Base-by-base conservation (phyloP, 2,797 vertebrate genomes). In the Paratrypauchen microcephalus region DNA sequence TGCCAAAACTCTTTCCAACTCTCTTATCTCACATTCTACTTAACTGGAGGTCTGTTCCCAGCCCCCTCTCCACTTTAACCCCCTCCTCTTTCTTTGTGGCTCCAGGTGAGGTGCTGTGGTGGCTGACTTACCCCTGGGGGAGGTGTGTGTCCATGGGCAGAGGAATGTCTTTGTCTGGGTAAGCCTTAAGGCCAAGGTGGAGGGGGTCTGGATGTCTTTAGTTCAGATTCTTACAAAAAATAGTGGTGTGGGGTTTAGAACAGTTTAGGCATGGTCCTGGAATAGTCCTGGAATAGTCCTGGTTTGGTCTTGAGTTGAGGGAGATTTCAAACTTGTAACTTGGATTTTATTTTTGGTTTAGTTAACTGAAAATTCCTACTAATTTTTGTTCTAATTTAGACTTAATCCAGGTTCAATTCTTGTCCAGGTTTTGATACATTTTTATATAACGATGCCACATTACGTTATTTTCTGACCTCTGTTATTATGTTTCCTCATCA, bases 111-210 rank as follows among this genome's bases (percentile, higher is more conserved):
- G 26, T 58, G 56, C 68, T 57, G 68, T 72, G 39, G 55, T 65
- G 54, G 23, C 55, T 5, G 23, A 28, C 12, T 56, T 60, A 61
- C 57, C 67, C 72, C 70, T 55, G 69, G 68, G 68, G 58, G 56
- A 48, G 52, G 61, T 62, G 59, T 28, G 58, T 52, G 65, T 18
- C 1, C 57, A 70, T 62, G 23, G 56, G 12, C 6, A 54, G 6
- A 77, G 84, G 83, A 88, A 87, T 88, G 83, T 78, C 75, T 68
- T 86, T 86, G 79, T 88, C 72, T 79, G 55, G 21, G 23, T n/a
- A 52, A 26, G 8, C 36, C 23, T 4, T 61, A 47, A 5, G 39
- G 62, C 45, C 24, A 30, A 28, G 1, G 3, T 1, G 1, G 3
- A 3, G 1, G 1, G 47, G 24, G n/a, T 21, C 24, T 11, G 28